A percentile compares a stretch with the other conserved stretches of the same genome.
These are phyloP conservation scores for Psylliodes chrysocephalus DNA, from an alignment of 2,888 invertebrate species.

Conservation along the genomic window DNA sequence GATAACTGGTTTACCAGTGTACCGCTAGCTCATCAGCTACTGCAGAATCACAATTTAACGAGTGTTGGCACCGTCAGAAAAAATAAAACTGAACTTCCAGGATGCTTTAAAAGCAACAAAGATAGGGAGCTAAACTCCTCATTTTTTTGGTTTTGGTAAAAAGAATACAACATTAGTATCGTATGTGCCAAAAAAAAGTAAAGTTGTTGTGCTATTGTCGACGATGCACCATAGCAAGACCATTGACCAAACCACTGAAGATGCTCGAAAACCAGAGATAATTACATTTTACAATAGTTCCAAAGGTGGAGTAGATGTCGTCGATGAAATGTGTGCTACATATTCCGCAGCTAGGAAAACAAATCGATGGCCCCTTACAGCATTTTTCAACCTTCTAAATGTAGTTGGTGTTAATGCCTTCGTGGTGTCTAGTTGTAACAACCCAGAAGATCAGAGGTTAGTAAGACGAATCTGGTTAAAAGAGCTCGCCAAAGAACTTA, in stretches of 20 bases:
- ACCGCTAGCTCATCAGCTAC: no score
- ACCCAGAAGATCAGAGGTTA: no score
- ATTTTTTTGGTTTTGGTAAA: not conserved
- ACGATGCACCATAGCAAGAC: not conserved
- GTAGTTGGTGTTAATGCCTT: no score
- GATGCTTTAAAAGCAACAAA: not conserved
- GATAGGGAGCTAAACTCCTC: not conserved
- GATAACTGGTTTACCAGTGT: no score
- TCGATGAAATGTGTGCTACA: not conserved
- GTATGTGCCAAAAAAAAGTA: not conserved
- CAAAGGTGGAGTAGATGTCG: not conserved
- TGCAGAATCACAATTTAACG: no score
- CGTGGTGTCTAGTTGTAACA: no score
- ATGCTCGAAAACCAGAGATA: not conserved
- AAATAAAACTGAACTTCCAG: not conserved
- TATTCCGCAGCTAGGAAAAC: not conserved
- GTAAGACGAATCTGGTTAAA: no score
- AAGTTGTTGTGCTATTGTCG: not conserved
- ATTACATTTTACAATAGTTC: not conserved
- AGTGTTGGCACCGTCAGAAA: not conserved
- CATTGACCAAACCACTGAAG: not conserved
- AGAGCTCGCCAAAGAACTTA: no score
- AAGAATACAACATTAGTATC: not conserved
- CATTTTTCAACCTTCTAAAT: no score
- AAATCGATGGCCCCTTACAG: not conserved